A percentile compares a stretch with the other conserved stretches of the same genome.
phyloP scores from a whole-genome alignment of 2,888 invertebrate genomes.

The Microplitis manilae region DNA sequence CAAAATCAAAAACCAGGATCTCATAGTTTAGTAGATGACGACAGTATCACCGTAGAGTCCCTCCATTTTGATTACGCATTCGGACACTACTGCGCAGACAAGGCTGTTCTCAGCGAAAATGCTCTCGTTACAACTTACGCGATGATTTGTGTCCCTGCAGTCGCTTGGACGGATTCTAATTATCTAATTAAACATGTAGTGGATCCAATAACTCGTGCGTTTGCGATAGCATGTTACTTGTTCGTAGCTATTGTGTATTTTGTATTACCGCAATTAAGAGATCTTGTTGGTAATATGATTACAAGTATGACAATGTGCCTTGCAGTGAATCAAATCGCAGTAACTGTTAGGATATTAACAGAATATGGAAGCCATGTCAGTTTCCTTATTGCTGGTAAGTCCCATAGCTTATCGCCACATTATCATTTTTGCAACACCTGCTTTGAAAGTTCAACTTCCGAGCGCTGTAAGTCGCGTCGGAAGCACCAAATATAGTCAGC shows the following conservation, averaged over 20 bases:
- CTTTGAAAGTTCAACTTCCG: no score
- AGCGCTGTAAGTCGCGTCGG: no score
- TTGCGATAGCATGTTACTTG: conserved; percentile 81
- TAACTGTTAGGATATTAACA: conserved; percentile 84
- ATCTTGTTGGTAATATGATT: conserved; percentile 88
- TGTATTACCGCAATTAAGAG: conserved; percentile 85
- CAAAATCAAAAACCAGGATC: conserved; percentile 65
- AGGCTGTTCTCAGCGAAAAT: conserved; percentile 74
- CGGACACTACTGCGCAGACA: conserved; percentile 87
- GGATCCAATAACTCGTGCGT: conserved; percentile 83
- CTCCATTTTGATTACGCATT: conserved; percentile 80
- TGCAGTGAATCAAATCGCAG: conserved; percentile 83
- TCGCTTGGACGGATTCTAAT: conserved; percentile 82
- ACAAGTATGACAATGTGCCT: conserved; percentile 86
- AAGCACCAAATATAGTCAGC: no score
- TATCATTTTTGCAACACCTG: not conserved
- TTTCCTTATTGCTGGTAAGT: conserved; percentile 83
- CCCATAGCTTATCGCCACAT: not conserved
- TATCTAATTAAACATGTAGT: conserved; percentile 83
- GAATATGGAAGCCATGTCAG: conserved; percentile 86
- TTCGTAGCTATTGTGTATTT: conserved; percentile 86
- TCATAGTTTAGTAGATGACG: conserved; percentile 71
- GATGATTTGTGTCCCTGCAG: conserved; percentile 82
- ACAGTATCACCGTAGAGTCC: conserved; percentile 71
- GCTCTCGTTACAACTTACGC: conserved; percentile 79